Conservation (phyloP, 1,140 invertebrate species). For the Chrysoperla carnea region DNA sequence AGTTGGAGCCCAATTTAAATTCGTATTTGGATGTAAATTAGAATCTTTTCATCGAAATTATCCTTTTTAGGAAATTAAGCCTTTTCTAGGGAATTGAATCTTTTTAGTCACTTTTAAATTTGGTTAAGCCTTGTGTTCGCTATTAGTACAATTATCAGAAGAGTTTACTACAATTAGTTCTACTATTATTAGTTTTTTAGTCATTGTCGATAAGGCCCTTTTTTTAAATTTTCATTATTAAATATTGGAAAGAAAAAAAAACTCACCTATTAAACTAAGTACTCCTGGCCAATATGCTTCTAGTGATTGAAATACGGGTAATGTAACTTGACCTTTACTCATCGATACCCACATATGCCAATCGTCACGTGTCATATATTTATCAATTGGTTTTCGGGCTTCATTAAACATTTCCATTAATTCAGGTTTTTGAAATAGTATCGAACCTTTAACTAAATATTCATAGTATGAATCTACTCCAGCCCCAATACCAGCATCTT, state of each 20-base stretch:
- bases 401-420: conserved; percentile 84
- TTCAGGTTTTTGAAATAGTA: conserved; percentile 64
- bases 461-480: conserved; percentile 99
- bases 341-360: conserved; percentile 96
- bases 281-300: conserved; percentile 98
- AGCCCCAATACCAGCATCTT: conserved; percentile 78
- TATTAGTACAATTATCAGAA: no score
- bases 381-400: conserved; percentile 63
- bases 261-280: conserved; percentile 66
- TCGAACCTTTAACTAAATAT: conserved; percentile 90
- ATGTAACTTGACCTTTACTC: conserved; percentile 83
- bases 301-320: conserved; percentile 94
- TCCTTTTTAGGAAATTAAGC: no score
- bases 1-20: no score
- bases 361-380: conserved; percentile 82
- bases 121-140: no score
- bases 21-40: no score
- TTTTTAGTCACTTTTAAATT: no score
- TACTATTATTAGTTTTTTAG: no score
- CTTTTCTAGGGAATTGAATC: no score
- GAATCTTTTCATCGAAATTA: no score
- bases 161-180: no score
- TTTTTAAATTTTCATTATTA: no score
- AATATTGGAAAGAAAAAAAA: background rate
- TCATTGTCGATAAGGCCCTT: no score